Evolutionary conservation across 2,797 vertebrate species (phyloP).

Genomic region (Muscicapa striata): DNA sequence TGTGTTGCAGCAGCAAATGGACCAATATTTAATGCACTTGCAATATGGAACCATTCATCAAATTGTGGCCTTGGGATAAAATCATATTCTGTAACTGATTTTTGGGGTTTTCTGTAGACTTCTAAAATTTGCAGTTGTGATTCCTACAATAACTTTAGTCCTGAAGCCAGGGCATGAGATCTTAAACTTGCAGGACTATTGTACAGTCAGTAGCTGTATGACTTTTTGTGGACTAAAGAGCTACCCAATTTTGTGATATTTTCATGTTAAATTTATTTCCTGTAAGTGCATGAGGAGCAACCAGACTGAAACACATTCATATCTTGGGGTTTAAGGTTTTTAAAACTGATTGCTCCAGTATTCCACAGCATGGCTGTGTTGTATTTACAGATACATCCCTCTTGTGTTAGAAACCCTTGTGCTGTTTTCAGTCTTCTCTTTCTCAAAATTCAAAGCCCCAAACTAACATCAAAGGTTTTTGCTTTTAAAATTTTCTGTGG

Average conservation of each 20-base stretch:
- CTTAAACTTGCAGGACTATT: conserved; percentile 8
- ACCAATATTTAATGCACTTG: conserved; percentile 59
- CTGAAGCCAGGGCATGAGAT: neutral
- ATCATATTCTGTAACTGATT: conserved; percentile 16
- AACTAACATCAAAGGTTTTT: neutral
- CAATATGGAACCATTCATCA: conserved; percentile 36
- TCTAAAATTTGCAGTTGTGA: conserved; percentile 4
- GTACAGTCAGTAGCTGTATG: neutral
- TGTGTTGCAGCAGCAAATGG: conserved; percentile 60
- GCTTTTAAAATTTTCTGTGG: neutral
- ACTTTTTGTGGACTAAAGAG: conserved; percentile 18
- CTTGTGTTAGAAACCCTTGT: neutral
- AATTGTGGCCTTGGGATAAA: conserved; percentile 67
- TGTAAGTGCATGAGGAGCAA: conserved; percentile 27
- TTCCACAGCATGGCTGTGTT: conserved; percentile 21
- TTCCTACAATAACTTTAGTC: conserved; percentile 21
- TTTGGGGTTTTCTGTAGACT: conserved; percentile 24
- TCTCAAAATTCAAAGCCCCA: neutral
- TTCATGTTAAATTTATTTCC: conserved; percentile 35
- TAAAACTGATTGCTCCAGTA: neutral
- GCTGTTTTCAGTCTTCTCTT: neutral
- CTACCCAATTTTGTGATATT: conserved; percentile 29
- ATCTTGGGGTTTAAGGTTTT: neutral
- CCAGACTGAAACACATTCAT: neutral
- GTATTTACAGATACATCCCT: neutral